Percentiles rank a stretch among this genome's conserved stretches.
Conservation (phyloP, 2,797 vertebrate species). For the Phrynocephalus forsythii region DNA sequence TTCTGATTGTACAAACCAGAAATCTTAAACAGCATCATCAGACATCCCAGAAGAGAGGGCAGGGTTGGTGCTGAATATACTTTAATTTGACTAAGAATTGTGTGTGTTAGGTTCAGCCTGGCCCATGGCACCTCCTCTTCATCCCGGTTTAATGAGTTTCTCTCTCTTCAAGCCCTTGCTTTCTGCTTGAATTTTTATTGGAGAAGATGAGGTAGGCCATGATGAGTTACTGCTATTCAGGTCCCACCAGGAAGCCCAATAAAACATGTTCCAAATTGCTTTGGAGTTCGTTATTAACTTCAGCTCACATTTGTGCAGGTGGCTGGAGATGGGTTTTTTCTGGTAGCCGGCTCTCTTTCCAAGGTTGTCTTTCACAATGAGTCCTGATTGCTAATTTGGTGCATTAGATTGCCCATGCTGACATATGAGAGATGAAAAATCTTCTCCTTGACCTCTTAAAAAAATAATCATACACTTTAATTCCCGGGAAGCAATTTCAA, state of each 20-base stretch:
- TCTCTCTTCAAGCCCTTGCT: not conserved
- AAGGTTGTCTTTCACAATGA: slow-evolving; percentile 24
- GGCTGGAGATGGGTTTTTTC: slow-evolving; percentile 38
- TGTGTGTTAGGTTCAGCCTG: not conserved
- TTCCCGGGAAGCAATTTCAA: not conserved
- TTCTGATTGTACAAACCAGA: not conserved
- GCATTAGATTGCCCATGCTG: slow-evolving; percentile 2
- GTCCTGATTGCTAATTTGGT: slow-evolving; percentile 36
- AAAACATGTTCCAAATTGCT: slow-evolving; percentile 27
- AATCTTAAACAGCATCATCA: not conserved
- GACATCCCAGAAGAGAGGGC: not conserved
- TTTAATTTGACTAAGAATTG: not conserved
- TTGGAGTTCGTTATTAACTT: slow-evolving; percentile 24
- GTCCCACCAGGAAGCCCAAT: slow-evolving; percentile 8
- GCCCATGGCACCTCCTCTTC: not conserved
- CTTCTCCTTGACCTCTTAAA: not conserved
- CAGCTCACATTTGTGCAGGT: slow-evolving; percentile 17
- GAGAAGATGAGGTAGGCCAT: slow-evolving; percentile 12
- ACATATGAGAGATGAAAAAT: not conserved
- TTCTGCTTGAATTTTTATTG: not conserved
- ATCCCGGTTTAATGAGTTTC: not conserved
- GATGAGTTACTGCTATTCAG: slow-evolving; percentile 17
- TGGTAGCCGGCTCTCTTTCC: slow-evolving; percentile 6
- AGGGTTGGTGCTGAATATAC: not conserved
- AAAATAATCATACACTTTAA: not conserved